These are phyloP conservation scores for Phyllostomus hastatus DNA, from an alignment of 2,113 vertebrate species.

Conservation along the genomic window DNA sequence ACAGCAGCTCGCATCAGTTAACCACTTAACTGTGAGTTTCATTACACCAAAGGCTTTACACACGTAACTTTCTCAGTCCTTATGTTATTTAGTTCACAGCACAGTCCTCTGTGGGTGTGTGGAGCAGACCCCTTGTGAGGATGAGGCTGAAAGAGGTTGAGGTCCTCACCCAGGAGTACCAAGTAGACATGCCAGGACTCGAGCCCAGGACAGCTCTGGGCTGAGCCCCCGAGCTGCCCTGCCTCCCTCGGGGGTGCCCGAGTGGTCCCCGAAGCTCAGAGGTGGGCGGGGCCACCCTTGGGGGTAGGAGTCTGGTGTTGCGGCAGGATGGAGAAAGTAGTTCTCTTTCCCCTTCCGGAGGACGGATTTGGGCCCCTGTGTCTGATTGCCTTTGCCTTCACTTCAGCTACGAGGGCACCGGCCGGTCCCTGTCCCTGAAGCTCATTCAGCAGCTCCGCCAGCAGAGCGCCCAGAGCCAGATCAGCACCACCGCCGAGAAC, in stretches of 20 bases:
- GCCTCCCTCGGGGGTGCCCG: rapidly evolving
- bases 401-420: constrained; percentile 95
- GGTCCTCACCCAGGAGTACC: not conserved
- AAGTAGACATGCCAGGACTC: not conserved
- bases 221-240: not conserved
- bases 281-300: not conserved
- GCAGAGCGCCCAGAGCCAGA: constrained; percentile 92
- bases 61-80: not conserved
- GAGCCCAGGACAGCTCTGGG: not conserved
- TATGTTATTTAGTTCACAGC: not conserved
- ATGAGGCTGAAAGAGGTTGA: not conserved
- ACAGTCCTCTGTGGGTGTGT: not conserved
- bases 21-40: not conserved
- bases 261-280: not conserved
- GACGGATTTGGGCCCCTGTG: not conserved
- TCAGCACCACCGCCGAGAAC: constrained; percentile 92
- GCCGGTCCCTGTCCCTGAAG: constrained; percentile 96
- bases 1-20: not conserved
- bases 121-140: not conserved
- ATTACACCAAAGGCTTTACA: not conserved
- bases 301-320: not conserved
- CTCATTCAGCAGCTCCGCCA: constrained; percentile 97
- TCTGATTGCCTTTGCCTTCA: not conserved
- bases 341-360: not conserved
- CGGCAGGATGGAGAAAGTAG: not conserved